Evolutionary conservation across 2,113 vertebrate genomes (phyloP), one percentile per base, ranked within the genome.

Genomic region (Morone saxatilis): DNA sequence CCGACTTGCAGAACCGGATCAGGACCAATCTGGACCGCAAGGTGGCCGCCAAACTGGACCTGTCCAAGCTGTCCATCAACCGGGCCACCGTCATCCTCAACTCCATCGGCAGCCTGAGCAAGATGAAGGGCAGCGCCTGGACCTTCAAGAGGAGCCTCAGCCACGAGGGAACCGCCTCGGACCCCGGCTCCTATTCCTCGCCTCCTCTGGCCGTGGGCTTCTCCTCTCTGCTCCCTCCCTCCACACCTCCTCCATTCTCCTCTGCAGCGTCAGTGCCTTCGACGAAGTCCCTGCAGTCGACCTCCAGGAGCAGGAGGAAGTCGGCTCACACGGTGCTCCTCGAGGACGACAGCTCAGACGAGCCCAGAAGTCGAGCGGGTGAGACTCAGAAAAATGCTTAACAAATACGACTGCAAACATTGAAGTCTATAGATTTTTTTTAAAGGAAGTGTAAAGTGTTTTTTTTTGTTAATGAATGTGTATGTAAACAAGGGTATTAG

Each of bases 71-170:
- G 85, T 94, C 95, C 25, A 90, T 95, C 71, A 96, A 95, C 79
- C 92, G 96, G 60, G 95, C 97, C 87, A 97, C 97, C 0, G 93
- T 98, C 85, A 97, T 98, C 83, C 96, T 98, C 65, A 97, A 94
- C 94, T 98, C 97, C 91, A 98, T 98, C 8, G 97, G 97, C 86
- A 98, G 97, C 90, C 95, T 98, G 76, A 98, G 97, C 73, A 97
- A 97, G 90, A 95, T 98, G 92, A 95, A 88, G 70, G 93, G 95
- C 45, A 96, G 96, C 80, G 93, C 95, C 76, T 95, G 97, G 92
- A 96, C 96, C 83, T 97, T 97, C 41, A 83, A 93, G 87, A 92
- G 90, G 82, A 93, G 80, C 40, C 90, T 88, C 74, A 91, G 92
- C 81, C 87, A 91, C 8, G 88, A 82, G 13, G 94, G 94, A 0